Conservation (phyloP, 1,140 invertebrate species). For the Drosophila neocordata region DNA sequence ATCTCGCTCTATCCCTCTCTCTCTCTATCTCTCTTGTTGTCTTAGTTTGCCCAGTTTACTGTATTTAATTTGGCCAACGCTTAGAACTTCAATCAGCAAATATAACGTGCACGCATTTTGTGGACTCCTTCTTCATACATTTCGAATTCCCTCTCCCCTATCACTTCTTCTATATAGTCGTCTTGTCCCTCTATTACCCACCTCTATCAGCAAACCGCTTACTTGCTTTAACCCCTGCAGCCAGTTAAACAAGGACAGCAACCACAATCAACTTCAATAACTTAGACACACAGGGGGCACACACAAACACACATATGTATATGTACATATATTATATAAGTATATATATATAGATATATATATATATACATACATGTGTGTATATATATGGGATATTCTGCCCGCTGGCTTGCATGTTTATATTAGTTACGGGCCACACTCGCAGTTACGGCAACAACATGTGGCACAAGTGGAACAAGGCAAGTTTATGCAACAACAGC, state of each 20-base stretch:
- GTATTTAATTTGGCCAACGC: constrained; percentile 65
- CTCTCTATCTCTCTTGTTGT: neutral
- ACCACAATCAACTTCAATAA: constrained; percentile 69
- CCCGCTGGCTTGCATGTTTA: constrained; percentile 56
- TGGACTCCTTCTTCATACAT: constrained; percentile 20
- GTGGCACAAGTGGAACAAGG: constrained; percentile 20
- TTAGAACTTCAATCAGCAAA: constrained; percentile 67
- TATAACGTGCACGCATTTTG: constrained; percentile 63
- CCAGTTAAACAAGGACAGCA: constrained; percentile 44
- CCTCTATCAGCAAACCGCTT: constrained; percentile 3
- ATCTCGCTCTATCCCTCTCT: too few species aligned
- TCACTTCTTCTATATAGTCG: neutral
- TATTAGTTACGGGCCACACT: constrained; percentile 54
- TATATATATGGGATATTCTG: constrained; percentile 20
- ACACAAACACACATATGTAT: neutral
- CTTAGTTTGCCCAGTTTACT: constrained; percentile 34
- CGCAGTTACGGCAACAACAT: constrained; percentile 8
- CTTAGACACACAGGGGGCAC: constrained; percentile 42
- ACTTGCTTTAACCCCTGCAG: constrained; percentile 25
- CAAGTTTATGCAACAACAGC: constrained; percentile 36
- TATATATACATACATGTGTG: neutral
- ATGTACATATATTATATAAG: neutral
- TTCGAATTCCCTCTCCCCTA: neutral
- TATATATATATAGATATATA: too few species aligned
- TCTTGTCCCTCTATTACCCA: neutral